Evolutionary conservation across 23 tunicate genomes (phyloP), one percentile per base, ranked within the genome.

Genomic region (Corella eumyota): DNA sequence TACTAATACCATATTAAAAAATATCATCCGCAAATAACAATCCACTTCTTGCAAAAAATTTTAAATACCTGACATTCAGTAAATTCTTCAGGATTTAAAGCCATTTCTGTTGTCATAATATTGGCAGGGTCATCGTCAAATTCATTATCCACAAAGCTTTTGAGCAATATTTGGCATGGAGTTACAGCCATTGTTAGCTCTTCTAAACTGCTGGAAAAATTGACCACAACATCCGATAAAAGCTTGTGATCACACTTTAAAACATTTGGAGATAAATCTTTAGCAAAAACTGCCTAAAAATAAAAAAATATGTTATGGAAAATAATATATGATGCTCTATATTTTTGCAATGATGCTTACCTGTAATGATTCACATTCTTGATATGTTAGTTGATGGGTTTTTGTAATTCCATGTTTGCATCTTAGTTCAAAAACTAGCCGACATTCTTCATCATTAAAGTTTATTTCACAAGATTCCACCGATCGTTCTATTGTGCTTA

Each of bases 321-420:
- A 11, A 7, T 53, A 20, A 53, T 11, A 11, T 53, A 11, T 53
- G 13, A 9, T 20, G 59, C 21, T 20, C 13, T 53, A 11, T 11
- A 53, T 13, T 23, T n/a, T n/a, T n/a, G n/a, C n/a, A n/a, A n/a
- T n/a, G n/a, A n/a, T n/a, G n/a, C n/a, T n/a, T 9, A 71, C 88
- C 62, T 88, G 76, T 50, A 88, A 67, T 0, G 88, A 50, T 51
- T 88, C 96, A 57, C 96, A 88, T 65, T 88, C 96, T 45, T 78
- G 81, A 62, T 50, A 88, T n/a, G 86, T 73, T 3, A 88, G 58
- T 25, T 78, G 83, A 63, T 78, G 85, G 15, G 88, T 88, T 72
- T 79, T 88, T 4, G 67, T 69, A 11, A 88, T 82, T 26, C 81
- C 81, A 46, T 88, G 96, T 25, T 71, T 60, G 53, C 96, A 88